These are phyloP conservation scores for Sitta carolinensis DNA, from an alignment of 2,797 vertebrate species.

Conservation along the genomic window DNA sequence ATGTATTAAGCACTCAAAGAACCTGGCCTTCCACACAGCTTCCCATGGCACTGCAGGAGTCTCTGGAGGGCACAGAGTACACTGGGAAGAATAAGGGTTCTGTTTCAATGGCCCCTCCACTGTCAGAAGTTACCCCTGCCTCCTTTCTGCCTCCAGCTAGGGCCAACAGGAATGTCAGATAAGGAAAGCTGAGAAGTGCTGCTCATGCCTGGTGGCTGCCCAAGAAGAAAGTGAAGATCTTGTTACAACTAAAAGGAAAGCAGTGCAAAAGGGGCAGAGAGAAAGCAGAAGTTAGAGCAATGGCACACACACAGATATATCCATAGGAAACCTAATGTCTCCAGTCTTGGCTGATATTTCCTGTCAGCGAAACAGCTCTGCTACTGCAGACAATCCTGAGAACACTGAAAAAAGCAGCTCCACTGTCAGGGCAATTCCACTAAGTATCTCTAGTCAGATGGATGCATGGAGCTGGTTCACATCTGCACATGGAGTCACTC, in stretches of 20 bases:
- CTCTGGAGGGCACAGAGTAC: not conserved
- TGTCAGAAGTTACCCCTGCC: not conserved
- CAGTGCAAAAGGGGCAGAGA: not conserved
- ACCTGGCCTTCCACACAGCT: not conserved
- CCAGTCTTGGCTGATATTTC: not conserved
- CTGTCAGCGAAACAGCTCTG: not conserved
- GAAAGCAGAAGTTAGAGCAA: not conserved
- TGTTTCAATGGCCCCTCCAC: not conserved
- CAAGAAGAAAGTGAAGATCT: not conserved
- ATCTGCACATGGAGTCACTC: not conserved
- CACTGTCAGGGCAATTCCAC: not conserved
- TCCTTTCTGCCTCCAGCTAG: not conserved
- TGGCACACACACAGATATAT: not conserved
- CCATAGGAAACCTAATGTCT: not conserved
- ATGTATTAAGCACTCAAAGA: not conserved
- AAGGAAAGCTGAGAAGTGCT: not conserved
- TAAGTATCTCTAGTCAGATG: not conserved
- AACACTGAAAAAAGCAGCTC: not conserved
- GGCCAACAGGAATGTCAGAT: not conserved
- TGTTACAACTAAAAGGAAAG: not conserved
- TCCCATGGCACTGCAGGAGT: not conserved
- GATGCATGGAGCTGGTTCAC: not conserved
- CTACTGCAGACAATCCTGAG: not conserved
- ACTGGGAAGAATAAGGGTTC: not conserved
- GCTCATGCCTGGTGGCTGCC: not conserved